These are phyloP conservation scores for Colaptes auratus DNA, from an alignment of 2,113 vertebrate species.

Conservation along the genomic window DNA sequence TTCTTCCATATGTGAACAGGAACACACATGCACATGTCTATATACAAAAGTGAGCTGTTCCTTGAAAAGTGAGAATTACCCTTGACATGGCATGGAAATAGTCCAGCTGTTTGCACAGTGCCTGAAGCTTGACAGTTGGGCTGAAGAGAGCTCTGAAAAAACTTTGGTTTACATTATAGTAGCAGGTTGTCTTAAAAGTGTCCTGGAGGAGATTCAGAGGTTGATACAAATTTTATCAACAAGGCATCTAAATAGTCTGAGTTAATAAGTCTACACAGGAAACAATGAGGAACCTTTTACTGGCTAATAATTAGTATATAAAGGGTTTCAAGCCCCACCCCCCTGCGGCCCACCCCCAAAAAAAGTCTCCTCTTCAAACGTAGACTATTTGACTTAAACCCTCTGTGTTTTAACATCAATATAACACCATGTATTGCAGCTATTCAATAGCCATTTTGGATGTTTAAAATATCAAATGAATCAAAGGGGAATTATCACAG, in stretches of 20 bases:
- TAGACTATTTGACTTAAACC: background rate
- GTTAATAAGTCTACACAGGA: background rate
- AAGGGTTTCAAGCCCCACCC: background rate
- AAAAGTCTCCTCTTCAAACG: background rate
- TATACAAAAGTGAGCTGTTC: background rate
- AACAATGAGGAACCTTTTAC: background rate
- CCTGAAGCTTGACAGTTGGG: background rate
- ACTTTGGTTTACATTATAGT: background rate
- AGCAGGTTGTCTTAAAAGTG: background rate
- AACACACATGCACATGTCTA: background rate
- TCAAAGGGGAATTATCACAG: background rate
- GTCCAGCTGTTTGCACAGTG: background rate
- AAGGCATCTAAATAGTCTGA: background rate
- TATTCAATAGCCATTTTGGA: background rate
- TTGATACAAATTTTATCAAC: background rate
- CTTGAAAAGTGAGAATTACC: background rate
- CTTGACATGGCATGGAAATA: background rate
- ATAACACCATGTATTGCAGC: background rate
- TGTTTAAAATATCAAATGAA: background rate
- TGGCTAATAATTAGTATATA: background rate
- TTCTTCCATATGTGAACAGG: background rate
- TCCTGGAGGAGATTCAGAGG: background rate
- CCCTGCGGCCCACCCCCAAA: background rate
- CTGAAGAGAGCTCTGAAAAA: slow-evolving; percentile 20
- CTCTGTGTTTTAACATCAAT: background rate